phyloP scores from a whole-genome alignment of 2,888 invertebrate species.

The Tipula confusa region DNA sequence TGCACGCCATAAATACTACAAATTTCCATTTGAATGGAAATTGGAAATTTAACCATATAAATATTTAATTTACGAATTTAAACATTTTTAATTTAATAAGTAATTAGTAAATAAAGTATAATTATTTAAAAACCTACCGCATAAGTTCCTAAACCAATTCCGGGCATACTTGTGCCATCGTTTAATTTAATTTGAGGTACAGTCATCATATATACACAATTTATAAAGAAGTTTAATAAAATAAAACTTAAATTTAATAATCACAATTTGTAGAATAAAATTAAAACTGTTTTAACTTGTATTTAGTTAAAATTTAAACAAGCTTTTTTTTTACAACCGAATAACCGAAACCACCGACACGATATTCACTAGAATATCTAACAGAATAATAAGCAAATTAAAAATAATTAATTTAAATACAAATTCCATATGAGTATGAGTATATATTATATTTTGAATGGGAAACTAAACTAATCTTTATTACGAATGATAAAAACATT shows the following conservation, averaged over 20 bases:
- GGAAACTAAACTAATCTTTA: not conserved
- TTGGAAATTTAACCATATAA: too few relatives aligned
- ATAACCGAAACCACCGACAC: not conserved
- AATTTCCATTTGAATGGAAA: not conserved
- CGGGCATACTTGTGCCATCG: constrained; percentile 57
- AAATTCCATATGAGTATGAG: not conserved
- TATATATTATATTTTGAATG: not conserved
- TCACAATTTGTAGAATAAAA: not conserved
- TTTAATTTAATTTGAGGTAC: constrained; percentile 52
- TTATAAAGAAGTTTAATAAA: not conserved
- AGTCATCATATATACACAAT: not conserved
- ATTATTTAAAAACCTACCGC: constrained; percentile 47
- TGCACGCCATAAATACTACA: too few relatives aligned
- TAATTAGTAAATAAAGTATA: constrained; percentile 35
- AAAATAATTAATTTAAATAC: constrained; percentile 3
- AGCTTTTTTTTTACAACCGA: not conserved
- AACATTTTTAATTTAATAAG: not conserved
- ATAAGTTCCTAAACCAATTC: constrained; percentile 62
- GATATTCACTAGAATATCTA: not conserved
- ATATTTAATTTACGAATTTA: not conserved
- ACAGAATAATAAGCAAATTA: not conserved
- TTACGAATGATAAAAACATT: not conserved
- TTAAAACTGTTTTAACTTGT: not conserved
- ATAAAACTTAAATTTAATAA: not conserved
- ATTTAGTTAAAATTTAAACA: not conserved